phyloP scores from a whole-genome alignment of 2,888 invertebrate species.

The Phyto melanocephala region DNA sequence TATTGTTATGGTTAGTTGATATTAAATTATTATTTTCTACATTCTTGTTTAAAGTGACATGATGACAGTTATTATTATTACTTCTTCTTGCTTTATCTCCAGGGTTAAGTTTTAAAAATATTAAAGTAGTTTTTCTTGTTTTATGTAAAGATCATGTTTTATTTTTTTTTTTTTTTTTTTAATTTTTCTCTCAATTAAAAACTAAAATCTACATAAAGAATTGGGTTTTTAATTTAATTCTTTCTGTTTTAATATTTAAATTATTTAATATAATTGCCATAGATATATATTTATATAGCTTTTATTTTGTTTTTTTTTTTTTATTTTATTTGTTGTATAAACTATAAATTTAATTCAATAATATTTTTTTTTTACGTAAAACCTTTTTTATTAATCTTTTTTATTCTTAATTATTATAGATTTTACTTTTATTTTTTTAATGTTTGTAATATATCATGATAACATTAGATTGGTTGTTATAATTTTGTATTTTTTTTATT shows the following conservation, averaged over 20 bases:
- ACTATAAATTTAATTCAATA: constrained; percentile 45
- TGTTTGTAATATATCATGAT: constrained; percentile 32
- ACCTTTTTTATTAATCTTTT: background rate
- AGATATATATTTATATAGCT: constrained; percentile 22
- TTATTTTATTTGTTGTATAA: constrained; percentile 28
- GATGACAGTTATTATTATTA: constrained; percentile 6
- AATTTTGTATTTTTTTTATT: no score
- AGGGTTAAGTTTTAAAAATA: constrained; percentile 34
- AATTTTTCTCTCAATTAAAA: constrained; percentile 45
- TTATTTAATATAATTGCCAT: constrained; percentile 55
- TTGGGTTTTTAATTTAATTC: background rate
- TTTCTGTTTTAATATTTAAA: constrained; percentile 28
- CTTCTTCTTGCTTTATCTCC: constrained; percentile 4
- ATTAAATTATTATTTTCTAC: constrained; percentile 57
- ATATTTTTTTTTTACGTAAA: constrained; percentile 31
- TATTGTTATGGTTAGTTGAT: constrained; percentile 46
- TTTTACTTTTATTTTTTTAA: constrained; percentile 26
- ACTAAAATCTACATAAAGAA: constrained; percentile 58
- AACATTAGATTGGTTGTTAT: background rate
- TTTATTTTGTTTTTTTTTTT: background rate
- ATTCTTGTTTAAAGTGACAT: constrained; percentile 18
- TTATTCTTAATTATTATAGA: constrained; percentile 1
- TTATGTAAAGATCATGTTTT: constrained; percentile 14
- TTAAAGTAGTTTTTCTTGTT: constrained; percentile 31
- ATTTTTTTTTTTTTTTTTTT: background rate